Percentiles rank a stretch among this genome's conserved stretches.
Evolutionary conservation across 2,797 vertebrate species (phyloP).

Genomic region (Sciaenops ocellatus): DNA sequence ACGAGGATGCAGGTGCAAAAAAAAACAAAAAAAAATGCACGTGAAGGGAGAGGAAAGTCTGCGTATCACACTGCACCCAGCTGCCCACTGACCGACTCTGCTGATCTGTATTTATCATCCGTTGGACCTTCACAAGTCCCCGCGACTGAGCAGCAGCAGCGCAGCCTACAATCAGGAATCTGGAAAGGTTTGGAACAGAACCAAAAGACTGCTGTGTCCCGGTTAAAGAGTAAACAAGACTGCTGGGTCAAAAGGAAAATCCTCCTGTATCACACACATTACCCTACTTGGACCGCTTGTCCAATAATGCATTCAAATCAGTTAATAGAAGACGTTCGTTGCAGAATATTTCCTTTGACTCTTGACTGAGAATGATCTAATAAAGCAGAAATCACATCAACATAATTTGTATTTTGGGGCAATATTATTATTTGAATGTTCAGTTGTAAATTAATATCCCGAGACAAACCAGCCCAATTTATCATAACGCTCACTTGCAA

Average conservation of each 20-base stretch:
- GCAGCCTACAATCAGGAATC: neutral
- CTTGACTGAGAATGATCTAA: slow-evolving; percentile 39
- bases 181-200: neutral
- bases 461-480: slow-evolving; percentile 46
- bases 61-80: neutral
- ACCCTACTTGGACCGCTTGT: neutral
- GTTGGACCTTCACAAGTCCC: slow-evolving; percentile 21
- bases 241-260: neutral
- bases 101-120: slow-evolving; percentile 36
- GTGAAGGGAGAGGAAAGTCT: neutral
- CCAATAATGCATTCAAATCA: slow-evolving; percentile 4
- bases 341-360: slow-evolving; percentile 11
- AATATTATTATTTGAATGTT: slow-evolving; percentile 39
- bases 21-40: slow-evolving; percentile 13
- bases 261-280: neutral
- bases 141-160: slow-evolving; percentile 2
- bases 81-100: neutral
- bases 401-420: slow-evolving; percentile 25
- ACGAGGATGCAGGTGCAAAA: slow-evolving; percentile 45
- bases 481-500: slow-evolving; percentile 47
- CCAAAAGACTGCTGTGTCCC: neutral
- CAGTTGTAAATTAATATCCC: slow-evolving; percentile 42
- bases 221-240: neutral
- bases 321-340: neutral
- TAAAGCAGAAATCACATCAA: slow-evolving; percentile 48